A percentile compares a stretch with the other conserved stretches of the same genome.
phyloP scores from a whole-genome alignment of 2,113 vertebrate genomes.

The Narcine bancroftii region DNA sequence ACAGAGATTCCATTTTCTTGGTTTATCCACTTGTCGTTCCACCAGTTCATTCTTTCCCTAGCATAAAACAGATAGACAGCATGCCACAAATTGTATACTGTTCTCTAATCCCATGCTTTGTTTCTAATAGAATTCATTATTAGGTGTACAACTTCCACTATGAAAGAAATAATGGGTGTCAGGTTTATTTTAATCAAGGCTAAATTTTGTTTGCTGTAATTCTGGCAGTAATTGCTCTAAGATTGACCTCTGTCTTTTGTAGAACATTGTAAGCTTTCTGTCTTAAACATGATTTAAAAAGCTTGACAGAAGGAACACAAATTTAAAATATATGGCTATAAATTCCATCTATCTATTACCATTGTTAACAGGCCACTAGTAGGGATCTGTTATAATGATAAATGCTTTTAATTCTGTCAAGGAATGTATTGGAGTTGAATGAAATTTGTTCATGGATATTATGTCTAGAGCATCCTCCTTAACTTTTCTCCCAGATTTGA shows the following conservation, averaged over 20 bases:
- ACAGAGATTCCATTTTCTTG: background rate
- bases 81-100: constrained; percentile 21
- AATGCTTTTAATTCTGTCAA: constrained; percentile 33
- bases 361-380: constrained; percentile 5
- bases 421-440: constrained; percentile 30
- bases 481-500: constrained; percentile 16
- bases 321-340: constrained; percentile 35
- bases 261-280: background rate
- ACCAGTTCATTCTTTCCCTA: background rate
- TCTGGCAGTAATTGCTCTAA: background rate
- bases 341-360: constrained; percentile 37
- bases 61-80: background rate
- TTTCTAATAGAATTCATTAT: constrained; percentile 32
- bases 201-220: background rate
- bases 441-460: constrained; percentile 32
- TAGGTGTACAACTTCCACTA: background rate
- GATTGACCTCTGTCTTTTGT: constrained; percentile 26
- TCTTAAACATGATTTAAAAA: constrained; percentile 33
- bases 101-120: background rate
- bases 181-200: background rate
- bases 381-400: constrained; percentile 25
- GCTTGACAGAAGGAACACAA: constrained; percentile 36
- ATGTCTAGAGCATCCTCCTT: constrained; percentile 28
- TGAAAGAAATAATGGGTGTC: background rate
- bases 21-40: background rate